Evolutionary conservation across 2,888 invertebrate species (phyloP).

Genomic region (Adelognathus sp.): DNA sequence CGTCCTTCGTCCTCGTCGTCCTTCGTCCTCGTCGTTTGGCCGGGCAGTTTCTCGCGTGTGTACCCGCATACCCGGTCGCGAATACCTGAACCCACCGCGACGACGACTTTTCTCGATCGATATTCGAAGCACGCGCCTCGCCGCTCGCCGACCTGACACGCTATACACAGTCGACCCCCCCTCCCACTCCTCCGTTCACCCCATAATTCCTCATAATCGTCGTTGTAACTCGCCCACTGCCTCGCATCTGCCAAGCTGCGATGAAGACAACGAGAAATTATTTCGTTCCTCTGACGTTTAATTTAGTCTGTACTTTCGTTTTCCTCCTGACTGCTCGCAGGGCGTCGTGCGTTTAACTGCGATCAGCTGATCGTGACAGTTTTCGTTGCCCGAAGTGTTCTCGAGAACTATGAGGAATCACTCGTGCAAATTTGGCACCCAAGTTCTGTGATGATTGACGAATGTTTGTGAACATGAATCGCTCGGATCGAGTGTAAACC

Average conservation of each 20-base stretch:
- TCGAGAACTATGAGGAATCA: too few relatives aligned
- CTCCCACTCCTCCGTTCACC: slow-evolving; percentile 4
- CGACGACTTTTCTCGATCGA: slow-evolving; percentile 63
- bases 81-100: slow-evolving; percentile 35
- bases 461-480: too few relatives aligned
- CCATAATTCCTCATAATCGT: slow-evolving; percentile 56
- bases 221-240: neutral
- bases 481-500: too few relatives aligned
- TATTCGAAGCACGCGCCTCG: slow-evolving; percentile 69
- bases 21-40: neutral
- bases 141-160: slow-evolving; percentile 61
- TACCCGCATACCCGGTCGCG: slow-evolving; percentile 25
- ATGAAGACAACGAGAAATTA: neutral
- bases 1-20: neutral
- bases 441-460: too few relatives aligned
- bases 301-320: neutral
- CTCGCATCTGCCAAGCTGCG: neutral
- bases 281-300: neutral
- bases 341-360: too few relatives aligned
- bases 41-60: slow-evolving; percentile 33
- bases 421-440: too few relatives aligned
- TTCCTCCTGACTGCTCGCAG: too few relatives aligned
- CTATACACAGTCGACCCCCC: slow-evolving; percentile 44
- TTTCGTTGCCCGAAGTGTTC: too few relatives aligned
- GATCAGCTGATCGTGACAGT: too few relatives aligned